Base-by-base conservation (phyloP, 2,888 invertebrate species). In the Hydropsyche betteni region DNA sequence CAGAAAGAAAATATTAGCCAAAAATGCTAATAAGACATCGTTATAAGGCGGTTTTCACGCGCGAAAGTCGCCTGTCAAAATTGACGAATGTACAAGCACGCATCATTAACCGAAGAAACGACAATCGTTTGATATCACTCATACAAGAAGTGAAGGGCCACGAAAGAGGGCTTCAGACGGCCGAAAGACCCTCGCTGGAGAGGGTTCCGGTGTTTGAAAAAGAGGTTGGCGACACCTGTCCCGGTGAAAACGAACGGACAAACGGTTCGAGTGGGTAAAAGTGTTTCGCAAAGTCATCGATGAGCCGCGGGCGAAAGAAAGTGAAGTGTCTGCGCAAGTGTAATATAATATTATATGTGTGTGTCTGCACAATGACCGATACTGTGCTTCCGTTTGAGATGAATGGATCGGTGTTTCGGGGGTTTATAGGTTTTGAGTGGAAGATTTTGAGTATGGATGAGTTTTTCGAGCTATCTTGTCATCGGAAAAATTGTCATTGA, bases 281-380 rank as follows among this genome's bases (percentile, higher is more conserved):
- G 69, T 53, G 52, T 69, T 34, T 55, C 74, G 58, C 72, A 58
- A 72, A 70, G 69, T 34, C 24, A 55, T 68, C 70, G 53, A 74
- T 58, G 58, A 44, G 68, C 74, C 68, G 51, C 51, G 55, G 74
- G 74, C 74, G n/a, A 74, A 74, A 74, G 74, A 74, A 74, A 74
- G 74, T 69, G 38, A 74, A 36, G 44, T 74, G 74, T 44, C 10
- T 10, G 44, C 44, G 44, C 44, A 44, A 44, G 44, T 44, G 44
- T 44, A 8, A 10, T 44, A 10, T 44, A 10, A 69, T 34, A 36
- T 44, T 34, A 14, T 38, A 24, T 72, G 10, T 71, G 38, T 72
- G 34, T 58, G 12, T 24, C 36, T 38, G 38, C 10, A 8, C 36
- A 12, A 33, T 24, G 24, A 24, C 24, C 24, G 24, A 24, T 24